phyloP scores from a whole-genome alignment of 2,888 invertebrate genomes.

The Vanessa cardui region DNA sequence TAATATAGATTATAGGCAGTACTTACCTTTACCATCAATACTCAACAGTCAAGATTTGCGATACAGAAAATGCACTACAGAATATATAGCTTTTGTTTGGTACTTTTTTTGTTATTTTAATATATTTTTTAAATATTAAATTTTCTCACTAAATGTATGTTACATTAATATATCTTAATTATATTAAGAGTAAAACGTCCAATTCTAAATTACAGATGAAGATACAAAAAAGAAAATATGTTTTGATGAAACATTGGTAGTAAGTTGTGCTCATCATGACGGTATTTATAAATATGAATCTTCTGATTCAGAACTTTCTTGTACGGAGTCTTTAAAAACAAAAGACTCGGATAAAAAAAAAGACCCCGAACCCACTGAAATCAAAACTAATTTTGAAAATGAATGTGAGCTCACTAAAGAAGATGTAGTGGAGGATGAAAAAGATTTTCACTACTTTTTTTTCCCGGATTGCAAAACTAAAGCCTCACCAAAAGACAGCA shows the following conservation, averaged over 20 bases:
- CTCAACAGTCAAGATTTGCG: no score
- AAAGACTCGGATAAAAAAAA: constrained; percentile 51
- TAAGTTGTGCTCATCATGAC: constrained; percentile 77
- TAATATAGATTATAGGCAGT: no score
- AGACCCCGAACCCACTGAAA: constrained; percentile 48
- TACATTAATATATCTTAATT: no score
- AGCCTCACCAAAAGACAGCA: constrained; percentile 51
- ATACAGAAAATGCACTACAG: no score
- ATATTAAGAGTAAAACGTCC: no score
- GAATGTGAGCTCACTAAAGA: constrained; percentile 48
- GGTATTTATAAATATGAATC: constrained; percentile 57
- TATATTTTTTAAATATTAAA: no score
- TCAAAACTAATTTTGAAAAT: constrained; percentile 43
- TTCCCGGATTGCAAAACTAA: constrained; percentile 71
- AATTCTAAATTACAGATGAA: constrained; percentile 63
- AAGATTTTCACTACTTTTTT: constrained; percentile 74
- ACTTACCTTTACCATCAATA: no score
- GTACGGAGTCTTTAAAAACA: constrained; percentile 54
- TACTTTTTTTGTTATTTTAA: no score
- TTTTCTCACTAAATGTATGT: no score
- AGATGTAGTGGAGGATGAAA: constrained; percentile 56
- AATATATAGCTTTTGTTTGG: no score
- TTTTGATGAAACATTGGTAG: constrained; percentile 80
- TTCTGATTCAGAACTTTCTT: constrained; percentile 73
- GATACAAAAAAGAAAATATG: constrained; percentile 72